Conservation (phyloP, 2,797 vertebrate species). For the Falco biarmicus region DNA sequence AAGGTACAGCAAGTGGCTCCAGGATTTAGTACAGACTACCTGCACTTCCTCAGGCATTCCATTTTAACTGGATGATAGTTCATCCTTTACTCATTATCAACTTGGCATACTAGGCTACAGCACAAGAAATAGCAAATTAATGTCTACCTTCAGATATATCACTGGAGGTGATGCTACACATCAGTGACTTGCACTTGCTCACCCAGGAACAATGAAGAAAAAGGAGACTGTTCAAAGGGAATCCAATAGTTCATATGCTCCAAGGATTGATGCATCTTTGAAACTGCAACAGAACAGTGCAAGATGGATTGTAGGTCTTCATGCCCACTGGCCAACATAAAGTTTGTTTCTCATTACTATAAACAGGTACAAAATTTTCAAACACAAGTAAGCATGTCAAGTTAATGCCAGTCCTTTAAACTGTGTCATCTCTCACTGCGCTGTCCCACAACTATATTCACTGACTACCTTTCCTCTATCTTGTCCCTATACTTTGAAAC, state of each 20-base stretch:
- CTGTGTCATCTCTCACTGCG: background rate
- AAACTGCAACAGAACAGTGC: background rate
- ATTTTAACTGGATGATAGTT: background rate
- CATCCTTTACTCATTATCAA: background rate
- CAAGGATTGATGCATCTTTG: background rate
- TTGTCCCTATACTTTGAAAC: background rate
- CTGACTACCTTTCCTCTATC: background rate
- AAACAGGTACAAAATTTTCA: background rate
- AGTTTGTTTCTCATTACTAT: background rate
- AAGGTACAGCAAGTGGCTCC: background rate
- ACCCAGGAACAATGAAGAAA: background rate
- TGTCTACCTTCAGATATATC: background rate
- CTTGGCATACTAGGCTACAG: background rate
- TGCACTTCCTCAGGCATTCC: background rate
- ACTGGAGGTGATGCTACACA: background rate
- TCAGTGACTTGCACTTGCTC: background rate
- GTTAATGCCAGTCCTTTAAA: background rate
- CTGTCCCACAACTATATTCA: background rate
- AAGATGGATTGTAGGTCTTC: background rate
- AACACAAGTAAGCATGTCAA: background rate
- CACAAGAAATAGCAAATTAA: background rate
- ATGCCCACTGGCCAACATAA: background rate
- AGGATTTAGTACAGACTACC: background rate
- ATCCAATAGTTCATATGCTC: background rate
- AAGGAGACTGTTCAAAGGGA: background rate